Evolutionary conservation across 2,113 vertebrate genomes (phyloP).

Genomic region (Alaudala cheleensis): DNA sequence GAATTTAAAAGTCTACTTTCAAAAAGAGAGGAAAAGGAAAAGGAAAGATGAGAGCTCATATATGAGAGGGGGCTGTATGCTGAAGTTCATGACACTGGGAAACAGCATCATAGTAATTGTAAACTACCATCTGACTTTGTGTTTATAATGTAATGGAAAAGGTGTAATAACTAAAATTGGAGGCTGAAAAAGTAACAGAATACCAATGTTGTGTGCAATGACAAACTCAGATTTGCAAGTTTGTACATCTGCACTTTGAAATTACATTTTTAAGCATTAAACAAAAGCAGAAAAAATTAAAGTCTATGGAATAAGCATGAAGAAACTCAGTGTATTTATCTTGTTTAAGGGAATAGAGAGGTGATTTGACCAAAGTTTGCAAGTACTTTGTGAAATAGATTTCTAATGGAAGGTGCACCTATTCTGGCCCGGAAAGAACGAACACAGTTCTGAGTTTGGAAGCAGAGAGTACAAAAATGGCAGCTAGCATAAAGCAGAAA

Average conservation of each 20-base stretch:
- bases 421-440: background rate
- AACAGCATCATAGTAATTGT: background rate
- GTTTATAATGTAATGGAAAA: background rate
- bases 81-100: background rate
- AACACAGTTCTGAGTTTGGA: background rate
- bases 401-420: background rate
- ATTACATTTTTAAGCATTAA: background rate
- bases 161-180: background rate
- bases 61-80: background rate
- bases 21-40: background rate
- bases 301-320: background rate
- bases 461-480: background rate
- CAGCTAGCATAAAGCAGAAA: background rate
- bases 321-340: background rate
- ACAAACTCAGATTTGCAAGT: background rate
- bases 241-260: background rate
- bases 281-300: background rate
- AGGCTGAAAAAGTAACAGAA: background rate
- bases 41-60: background rate
- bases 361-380: background rate
- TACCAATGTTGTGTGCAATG: background rate
- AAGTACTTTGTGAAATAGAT: background rate
- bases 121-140: background rate
- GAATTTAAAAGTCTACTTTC: background rate
- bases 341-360: background rate